Evolutionary conservation across 2,797 vertebrate species (phyloP).

Genomic region (Remorina albescens): DNA sequence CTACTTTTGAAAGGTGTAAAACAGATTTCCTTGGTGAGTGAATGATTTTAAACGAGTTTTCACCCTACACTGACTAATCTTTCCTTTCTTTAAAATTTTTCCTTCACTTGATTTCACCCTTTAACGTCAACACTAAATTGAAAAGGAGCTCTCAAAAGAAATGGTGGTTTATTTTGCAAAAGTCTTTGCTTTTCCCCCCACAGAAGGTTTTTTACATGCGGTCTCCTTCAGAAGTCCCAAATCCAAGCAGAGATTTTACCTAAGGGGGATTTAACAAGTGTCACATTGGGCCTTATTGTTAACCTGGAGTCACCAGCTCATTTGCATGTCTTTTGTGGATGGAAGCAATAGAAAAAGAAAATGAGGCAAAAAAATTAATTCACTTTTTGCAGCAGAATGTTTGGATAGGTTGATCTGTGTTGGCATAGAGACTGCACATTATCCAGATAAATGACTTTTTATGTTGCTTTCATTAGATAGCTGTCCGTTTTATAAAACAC

Average conservation of each 20-base stretch:
- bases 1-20: conserved; percentile 64
- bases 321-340: conserved; percentile 51
- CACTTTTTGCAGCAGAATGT: conserved; percentile 37
- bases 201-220: conserved; percentile 48
- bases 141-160: conserved; percentile 58
- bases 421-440: conserved; percentile 16
- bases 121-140: conserved; percentile 64
- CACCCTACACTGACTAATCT: conserved; percentile 65
- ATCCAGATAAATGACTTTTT: conserved; percentile 46
- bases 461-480: conserved; percentile 32
- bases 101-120: conserved; percentile 62
- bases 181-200: conserved; percentile 26
- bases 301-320: conserved; percentile 36
- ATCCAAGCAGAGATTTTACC: conserved; percentile 44
- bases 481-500: conserved; percentile 30
- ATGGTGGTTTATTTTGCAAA: conserved; percentile 38
- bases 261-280: conserved; percentile 48
- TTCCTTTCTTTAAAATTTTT: conserved; percentile 57
- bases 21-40: conserved; percentile 60
- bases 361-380: background rate
- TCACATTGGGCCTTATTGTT: conserved; percentile 45
- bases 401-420: conserved; percentile 41
- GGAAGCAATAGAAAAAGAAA: conserved; percentile 25
- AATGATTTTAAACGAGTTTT: conserved; percentile 74
- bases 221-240: conserved; percentile 60